Base-by-base conservation (phyloP, 2,797 vertebrate species). In the Lepilemur septentrionalis region DNA sequence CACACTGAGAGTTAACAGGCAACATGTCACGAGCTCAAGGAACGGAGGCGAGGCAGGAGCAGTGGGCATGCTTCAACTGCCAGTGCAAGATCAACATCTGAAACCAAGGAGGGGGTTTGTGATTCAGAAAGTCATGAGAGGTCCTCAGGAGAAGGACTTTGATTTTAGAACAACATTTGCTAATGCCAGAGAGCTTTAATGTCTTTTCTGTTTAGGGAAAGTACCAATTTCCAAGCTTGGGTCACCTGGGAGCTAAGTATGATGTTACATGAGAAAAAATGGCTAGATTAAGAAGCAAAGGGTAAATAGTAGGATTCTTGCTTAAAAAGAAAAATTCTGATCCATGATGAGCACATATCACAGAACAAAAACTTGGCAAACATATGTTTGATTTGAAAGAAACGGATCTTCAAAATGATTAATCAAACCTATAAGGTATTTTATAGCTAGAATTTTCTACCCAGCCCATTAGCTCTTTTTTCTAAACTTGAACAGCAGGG, bases 341-440 rank as follows among this genome's bases (percentile, higher is more conserved):
- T 81, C 12, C 9, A 22, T 52, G 78, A 78, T 35, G 67, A 70
- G 32, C 20, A 35, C 18, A 7, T 84, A 82, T 69, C 38, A 65
- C 20, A 41, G 4, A 73, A 12, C 2, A 70, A 89, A 96, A 96
- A 18, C n/a, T 28, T 83, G 13, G 35, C 15, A 83, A 93, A 70
- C 25, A n/a, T 65, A 72, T 61, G 30, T 85, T 96, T 93, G 48
- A 95, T 23, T 69, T 59, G 67, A 94, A 61, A 72, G 50, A 92
- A 81, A 69, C n/a, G 14, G 32, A 65, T 17, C 63, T 92, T 89
- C 63, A 79, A 73, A 91, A 92, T 79, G 17, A 35, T 63, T 89
- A 41, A 73, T 50, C 80, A 91, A 78, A 93, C 18, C 4, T 93
- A 75, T 50, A 43, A 35, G 43, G 2, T 30, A 73, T 73, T 88